These are phyloP conservation scores for Nomada lathburiana DNA, from an alignment of 2,888 invertebrate species.

Conservation along the genomic window DNA sequence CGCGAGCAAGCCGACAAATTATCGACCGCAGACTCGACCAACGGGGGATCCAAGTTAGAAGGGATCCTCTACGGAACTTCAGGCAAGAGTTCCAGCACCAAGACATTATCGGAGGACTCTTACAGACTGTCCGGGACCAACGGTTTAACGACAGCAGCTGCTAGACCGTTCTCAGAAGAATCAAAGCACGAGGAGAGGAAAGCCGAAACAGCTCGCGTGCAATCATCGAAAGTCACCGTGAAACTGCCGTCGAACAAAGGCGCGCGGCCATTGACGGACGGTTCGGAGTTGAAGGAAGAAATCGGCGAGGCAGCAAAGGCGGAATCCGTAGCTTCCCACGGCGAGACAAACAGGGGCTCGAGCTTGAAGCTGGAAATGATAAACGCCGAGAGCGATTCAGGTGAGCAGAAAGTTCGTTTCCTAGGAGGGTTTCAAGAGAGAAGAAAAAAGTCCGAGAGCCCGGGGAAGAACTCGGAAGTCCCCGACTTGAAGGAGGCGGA, in stretches of 20 bases:
- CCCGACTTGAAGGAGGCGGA: slow-evolving; percentile 58
- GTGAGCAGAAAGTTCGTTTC: background rate
- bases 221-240: background rate
- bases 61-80: slow-evolving; percentile 44
- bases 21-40: slow-evolving; percentile 34
- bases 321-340: background rate
- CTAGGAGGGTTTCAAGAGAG: slow-evolving; percentile 12
- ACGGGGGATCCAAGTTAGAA: slow-evolving; percentile 33
- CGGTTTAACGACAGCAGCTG: slow-evolving; percentile 46
- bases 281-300: background rate
- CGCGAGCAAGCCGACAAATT: slow-evolving; percentile 45
- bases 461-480: slow-evolving; percentile 55
- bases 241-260: background rate
- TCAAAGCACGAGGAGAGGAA: slow-evolving; percentile 34
- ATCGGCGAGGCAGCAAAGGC: background rate
- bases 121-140: slow-evolving; percentile 49
- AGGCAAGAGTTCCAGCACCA: slow-evolving; percentile 64
- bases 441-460: slow-evolving; percentile 3
- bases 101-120: slow-evolving; percentile 45
- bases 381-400: background rate
- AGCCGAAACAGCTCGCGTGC: background rate
- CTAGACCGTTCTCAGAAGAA: slow-evolving; percentile 47
- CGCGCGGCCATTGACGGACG: background rate
- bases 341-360: background rate
- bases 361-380: background rate